Base-by-base conservation (phyloP, 2,797 vertebrate species). In the Dendrocincla tyrannina region DNA sequence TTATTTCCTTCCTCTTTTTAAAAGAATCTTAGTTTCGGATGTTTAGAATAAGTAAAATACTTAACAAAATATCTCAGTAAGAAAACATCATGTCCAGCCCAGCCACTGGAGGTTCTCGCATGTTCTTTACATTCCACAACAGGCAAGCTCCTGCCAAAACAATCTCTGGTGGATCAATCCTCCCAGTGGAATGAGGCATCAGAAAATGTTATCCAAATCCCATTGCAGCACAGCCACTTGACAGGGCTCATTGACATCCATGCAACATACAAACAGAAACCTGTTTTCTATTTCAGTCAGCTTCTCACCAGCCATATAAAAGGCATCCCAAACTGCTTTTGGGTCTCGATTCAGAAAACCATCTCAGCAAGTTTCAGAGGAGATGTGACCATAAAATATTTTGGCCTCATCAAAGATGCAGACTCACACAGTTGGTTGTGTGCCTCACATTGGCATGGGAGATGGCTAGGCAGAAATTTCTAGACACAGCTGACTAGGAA, bases 191-290 rank as follows among this genome's bases (percentile, higher is more conserved):
- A 86, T 73, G 82, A 82, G n/a, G 67, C 37, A 78, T 88, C 76
- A 94, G 69, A 90, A 95, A 90, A 73, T n/a, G 41, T 84, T 95
- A 60, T 72, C 87, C 85, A 90, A 96, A 89, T 17, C 53, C 39
- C 0, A 0, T 30, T 84, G 76, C 69, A 92, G 55, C 2, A 1
- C 35, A 93, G 47, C 69, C 73, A 17, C 53, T 89, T 69, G 62
- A 92, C 85, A 89, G 25, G 41, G 32, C 73, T 79, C 3, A 2
- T 32, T 39, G 69, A 83, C 76, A 84, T 92, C 69, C 55, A 15
- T 8, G 30, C 62, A 86, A 66, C 17, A 14, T 41, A 32, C 47
- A 39, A 78, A 66, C 83, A 93, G 53, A 81, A 89, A 66, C 39
- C 41, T 73, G 44, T 72, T 82, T 28, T 73, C 92, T 83, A 80